These are phyloP conservation scores for Lophura nycthemera DNA, from an alignment of 2,113 vertebrate species.

Conservation along the genomic window DNA sequence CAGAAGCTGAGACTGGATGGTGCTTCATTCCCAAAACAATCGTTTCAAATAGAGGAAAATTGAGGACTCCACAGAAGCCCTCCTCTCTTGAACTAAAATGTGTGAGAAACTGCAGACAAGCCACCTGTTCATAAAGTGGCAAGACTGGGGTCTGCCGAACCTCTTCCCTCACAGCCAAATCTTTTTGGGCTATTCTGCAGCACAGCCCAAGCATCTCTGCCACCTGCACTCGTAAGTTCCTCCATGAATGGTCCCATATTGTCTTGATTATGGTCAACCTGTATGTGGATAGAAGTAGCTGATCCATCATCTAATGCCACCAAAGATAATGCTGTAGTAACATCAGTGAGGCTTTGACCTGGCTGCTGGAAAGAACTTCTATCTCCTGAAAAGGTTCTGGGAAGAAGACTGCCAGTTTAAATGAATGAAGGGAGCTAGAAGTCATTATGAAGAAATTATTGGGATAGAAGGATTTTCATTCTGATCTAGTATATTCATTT, in stretches of 20 bases:
- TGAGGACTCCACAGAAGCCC: neutral
- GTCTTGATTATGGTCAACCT: neutral
- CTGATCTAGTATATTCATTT: neutral
- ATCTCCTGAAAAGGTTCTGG: neutral
- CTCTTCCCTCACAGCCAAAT: rapidly evolving
- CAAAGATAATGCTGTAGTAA: neutral
- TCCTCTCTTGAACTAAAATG: neutral
- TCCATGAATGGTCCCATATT: neutral
- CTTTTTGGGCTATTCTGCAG: neutral
- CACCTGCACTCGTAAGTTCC: neutral
- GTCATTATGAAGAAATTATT: neutral
- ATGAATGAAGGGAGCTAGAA: neutral
- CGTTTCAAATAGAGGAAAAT: neutral
- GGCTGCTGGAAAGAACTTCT: neutral
- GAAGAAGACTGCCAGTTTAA: neutral
- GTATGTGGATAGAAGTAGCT: neutral
- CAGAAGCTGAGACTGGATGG: neutral
- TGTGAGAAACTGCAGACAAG: neutral
- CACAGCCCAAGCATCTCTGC: neutral
- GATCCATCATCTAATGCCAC: neutral
- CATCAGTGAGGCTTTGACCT: rapidly evolving
- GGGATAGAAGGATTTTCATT: neutral
- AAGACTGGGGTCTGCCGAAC: neutral
- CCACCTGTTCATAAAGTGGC: neutral
- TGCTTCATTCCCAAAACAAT: neutral